Evolutionary conservation across 2,888 invertebrate genomes (phyloP).

Genomic region (Sphecodes monilicornis): DNA sequence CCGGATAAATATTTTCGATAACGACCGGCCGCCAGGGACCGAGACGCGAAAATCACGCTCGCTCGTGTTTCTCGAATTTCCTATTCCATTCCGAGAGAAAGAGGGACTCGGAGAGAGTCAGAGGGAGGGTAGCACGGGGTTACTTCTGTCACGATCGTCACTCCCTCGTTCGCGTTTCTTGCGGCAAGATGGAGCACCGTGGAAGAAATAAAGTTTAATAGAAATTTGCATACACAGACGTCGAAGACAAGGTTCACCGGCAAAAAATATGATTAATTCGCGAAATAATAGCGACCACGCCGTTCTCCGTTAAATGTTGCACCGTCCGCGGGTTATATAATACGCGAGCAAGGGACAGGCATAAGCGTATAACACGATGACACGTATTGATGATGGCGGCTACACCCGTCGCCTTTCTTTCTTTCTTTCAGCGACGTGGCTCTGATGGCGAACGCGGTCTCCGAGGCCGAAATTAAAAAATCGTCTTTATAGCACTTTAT

Average conservation of each 20-base stretch:
- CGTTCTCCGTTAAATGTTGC: conserved; percentile 51
- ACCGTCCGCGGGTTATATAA: conserved; percentile 47
- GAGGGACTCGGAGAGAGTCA: background rate
- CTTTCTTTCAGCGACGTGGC: conserved; percentile 10
- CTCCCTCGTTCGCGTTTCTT: conserved; percentile 19
- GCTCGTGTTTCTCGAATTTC: conserved; percentile 28
- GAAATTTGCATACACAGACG: conserved; percentile 51
- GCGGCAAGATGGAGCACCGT: background rate
- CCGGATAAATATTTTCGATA: conserved; percentile 55
- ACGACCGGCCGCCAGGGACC: conserved; percentile 23
- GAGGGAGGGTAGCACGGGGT: conserved; percentile 3
- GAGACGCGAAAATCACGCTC: conserved; percentile 16
- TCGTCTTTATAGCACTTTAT: background rate
- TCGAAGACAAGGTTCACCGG: background rate
- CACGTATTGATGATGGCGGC: conserved; percentile 82
- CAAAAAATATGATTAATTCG: conserved; percentile 59
- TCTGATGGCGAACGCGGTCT: background rate
- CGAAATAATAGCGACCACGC: conserved; percentile 51
- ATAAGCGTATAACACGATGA: conserved; percentile 78
- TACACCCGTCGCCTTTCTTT: conserved; percentile 79
- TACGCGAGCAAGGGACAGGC: conserved; percentile 36
- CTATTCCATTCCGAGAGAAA: background rate
- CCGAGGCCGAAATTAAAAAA: conserved; percentile 1
- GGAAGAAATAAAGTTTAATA: conserved; percentile 56
- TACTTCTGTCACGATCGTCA: background rate